phyloP scores from a whole-genome alignment of 2,113 vertebrate species.

The Gadus macrocephalus region DNA sequence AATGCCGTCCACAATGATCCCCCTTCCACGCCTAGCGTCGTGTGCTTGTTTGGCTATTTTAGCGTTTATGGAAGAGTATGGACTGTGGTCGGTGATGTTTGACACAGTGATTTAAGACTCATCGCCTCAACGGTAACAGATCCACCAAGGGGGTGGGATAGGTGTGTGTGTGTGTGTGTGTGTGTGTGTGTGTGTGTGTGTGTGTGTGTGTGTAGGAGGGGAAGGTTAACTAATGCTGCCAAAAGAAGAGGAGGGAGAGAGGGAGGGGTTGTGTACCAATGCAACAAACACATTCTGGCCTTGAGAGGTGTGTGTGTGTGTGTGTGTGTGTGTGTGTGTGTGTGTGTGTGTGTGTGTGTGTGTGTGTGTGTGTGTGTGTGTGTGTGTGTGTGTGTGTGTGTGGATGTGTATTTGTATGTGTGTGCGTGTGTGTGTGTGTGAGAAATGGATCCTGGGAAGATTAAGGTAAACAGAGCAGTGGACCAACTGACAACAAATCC shows the following conservation, averaged over 20 bases:
- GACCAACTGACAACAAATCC: background rate
- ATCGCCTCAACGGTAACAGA: background rate
- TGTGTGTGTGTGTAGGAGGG: background rate
- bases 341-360: slow-evolving; percentile 17
- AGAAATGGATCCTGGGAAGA: slow-evolving; percentile 16
- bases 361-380: slow-evolving; percentile 14
- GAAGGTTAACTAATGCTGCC: background rate
- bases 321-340: slow-evolving; percentile 10
- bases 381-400: slow-evolving; percentile 16
- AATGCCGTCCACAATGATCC: too few species aligned
- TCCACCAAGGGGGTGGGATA: background rate
- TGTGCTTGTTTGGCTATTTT: too few species aligned
- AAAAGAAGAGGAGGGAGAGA: background rate
- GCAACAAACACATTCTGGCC: slow-evolving; percentile 29
- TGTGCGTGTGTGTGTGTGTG: slow-evolving; percentile 11
- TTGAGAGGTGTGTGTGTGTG: slow-evolving; percentile 17
- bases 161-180: background rate
- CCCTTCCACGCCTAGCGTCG: too few species aligned
- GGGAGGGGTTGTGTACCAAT: slow-evolving; percentile 49
- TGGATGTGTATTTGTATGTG: slow-evolving; percentile 24
- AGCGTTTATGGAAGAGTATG: too few species aligned
- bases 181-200: too few species aligned
- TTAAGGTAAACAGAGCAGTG: slow-evolving; percentile 35
- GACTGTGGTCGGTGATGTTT: too few species aligned
- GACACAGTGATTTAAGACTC: background rate